Base-by-base conservation (phyloP, 2,797 vertebrate species). In the Lutjanus campechanus region DNA sequence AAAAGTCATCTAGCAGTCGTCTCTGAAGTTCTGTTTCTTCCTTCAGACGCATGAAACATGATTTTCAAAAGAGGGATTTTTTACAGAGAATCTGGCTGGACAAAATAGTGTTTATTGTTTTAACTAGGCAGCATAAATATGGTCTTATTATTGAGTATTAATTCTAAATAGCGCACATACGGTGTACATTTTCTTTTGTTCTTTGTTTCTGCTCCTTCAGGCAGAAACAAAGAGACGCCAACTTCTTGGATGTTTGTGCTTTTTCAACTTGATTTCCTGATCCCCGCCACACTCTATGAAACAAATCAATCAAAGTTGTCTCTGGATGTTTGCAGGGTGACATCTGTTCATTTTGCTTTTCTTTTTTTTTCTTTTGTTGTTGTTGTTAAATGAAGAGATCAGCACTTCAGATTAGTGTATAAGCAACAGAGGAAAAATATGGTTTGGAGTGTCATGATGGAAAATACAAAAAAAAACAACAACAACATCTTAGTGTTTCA, bases 291-390 rank as follows among this genome's bases (percentile, higher is more conserved):
- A 40, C 69, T 68, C 64, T 19, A 41, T 55, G 78, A 77, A 83
- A 79, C 66, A 70, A 36, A 90, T 90, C 83, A 58, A 87, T 92
- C 89, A 88, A 29, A 77, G 82, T 51, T 16, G 81, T 64, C 60
- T 75, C 62, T 66, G 15, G 44, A 47, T 77, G 85, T 85, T 70
- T 62, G 43, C 79, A 3, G 56, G 59, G 16, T 65, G 79, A 89
- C 86, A 84, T 85, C 89, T 83, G 84, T 79, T 89, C 84, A 65
- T 85, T 83, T 70, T 51, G 11, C 15, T 22, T 11, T 47, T 36
- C 9, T 64, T 40, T 20, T 16, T 40, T 17, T 11, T 43, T 54
- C 3, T 25, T 25, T 25, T 25, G 25, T 25, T 25, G 25, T 25
- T 53, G 25, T 11, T 46, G 68, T 72, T 78, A 71, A 85, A 78